These are phyloP conservation scores for Coecobrya sp. DNA, from an alignment of 2,888 invertebrate genomes.

Conservation along the genomic window DNA sequence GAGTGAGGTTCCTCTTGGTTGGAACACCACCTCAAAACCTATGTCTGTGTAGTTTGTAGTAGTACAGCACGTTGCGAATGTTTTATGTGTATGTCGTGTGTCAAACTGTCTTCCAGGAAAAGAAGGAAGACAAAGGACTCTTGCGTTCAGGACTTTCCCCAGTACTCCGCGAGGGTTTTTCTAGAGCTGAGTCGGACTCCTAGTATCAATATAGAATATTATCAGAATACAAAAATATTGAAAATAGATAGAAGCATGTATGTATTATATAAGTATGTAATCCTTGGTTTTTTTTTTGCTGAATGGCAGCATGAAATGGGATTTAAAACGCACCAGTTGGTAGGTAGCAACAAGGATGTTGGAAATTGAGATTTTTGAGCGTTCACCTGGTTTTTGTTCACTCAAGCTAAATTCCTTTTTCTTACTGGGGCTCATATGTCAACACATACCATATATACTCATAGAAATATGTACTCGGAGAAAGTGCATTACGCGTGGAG, in stretches of 20 bases:
- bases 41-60: slow-evolving; percentile 20
- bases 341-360: slow-evolving; percentile 58
- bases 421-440: neutral
- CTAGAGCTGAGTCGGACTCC: slow-evolving; percentile 32
- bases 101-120: slow-evolving; percentile 60
- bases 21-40: slow-evolving; percentile 14
- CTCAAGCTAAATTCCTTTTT: neutral
- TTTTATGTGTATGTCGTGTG: slow-evolving; percentile 56
- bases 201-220: slow-evolving; percentile 15
- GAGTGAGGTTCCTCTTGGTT: slow-evolving; percentile 7
- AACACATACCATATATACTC: neutral
- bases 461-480: neutral
- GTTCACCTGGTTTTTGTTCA: slow-evolving; percentile 52
- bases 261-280: slow-evolving; percentile 1
- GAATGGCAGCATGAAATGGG: slow-evolving; percentile 62
- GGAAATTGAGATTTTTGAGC: slow-evolving; percentile 75
- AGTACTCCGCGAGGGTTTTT: slow-evolving; percentile 55
- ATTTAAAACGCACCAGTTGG: slow-evolving; percentile 60
- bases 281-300: neutral
- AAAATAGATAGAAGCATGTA: neutral
- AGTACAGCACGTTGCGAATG: slow-evolving; percentile 36
- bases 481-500: neutral
- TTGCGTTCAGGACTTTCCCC: slow-evolving; percentile 70
- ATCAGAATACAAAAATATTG: neutral
- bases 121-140: slow-evolving; percentile 74